Conservation (phyloP, 2,797 vertebrate genomes). For the Margarornis squamiger region DNA sequence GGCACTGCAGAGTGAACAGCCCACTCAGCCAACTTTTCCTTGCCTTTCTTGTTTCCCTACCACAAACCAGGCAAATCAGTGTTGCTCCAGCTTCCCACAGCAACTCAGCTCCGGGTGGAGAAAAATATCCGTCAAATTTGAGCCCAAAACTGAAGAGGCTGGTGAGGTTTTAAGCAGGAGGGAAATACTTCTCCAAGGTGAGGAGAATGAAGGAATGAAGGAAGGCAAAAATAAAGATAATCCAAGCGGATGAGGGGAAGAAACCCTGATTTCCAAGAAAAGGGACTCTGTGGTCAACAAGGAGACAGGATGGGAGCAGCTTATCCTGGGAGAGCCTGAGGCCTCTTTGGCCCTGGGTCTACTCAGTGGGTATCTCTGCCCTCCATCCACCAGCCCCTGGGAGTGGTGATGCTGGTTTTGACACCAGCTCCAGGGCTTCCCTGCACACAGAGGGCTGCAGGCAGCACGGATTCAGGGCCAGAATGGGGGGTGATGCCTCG, state of each 20-base stretch:
- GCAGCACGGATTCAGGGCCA: rapidly evolving
- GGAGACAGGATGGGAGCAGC: not conserved
- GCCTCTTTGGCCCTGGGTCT: not conserved
- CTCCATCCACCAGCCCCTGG: not conserved
- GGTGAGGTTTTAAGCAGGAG: not conserved
- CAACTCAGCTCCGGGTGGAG: not conserved
- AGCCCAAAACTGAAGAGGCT: not conserved
- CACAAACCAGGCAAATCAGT: not conserved
- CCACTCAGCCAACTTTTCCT: not conserved
- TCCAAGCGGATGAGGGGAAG: not conserved
- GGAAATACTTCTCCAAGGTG: not conserved
- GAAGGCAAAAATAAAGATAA: not conserved
- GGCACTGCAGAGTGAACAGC: not conserved
- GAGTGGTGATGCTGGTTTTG: not conserved
- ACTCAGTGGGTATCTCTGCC: not conserved
- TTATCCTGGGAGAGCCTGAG: not conserved
- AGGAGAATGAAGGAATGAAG: not conserved
- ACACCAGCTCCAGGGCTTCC: not conserved
- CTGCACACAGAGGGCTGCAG: not conserved
- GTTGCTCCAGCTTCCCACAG: not conserved
- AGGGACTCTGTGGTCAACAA: not conserved
- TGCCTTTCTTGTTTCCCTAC: not conserved
- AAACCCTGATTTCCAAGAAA: not conserved
- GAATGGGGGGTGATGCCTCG: rapidly evolving
- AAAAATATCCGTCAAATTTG: not conserved